Evolutionary conservation across 2,888 invertebrate genomes (phyloP).

Genomic region (Galeruca laticollis): DNA sequence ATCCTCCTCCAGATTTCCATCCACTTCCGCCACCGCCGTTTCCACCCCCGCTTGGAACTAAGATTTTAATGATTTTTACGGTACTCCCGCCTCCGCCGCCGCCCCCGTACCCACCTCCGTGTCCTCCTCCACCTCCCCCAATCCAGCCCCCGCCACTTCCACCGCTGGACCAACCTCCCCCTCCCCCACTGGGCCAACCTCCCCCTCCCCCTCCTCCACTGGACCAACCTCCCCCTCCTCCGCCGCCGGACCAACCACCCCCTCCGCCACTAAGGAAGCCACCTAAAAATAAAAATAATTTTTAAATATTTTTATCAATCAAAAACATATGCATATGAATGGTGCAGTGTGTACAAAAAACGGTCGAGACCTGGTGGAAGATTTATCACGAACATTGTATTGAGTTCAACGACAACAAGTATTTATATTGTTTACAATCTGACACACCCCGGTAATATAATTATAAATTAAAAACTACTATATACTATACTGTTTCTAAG

Average conservation of each 20-base stretch:
- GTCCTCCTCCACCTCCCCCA: slow-evolving; percentile 49
- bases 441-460: too few species aligned
- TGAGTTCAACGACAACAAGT: too few species aligned
- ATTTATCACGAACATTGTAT: too few species aligned
- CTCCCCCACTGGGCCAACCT: slow-evolving; percentile 45
- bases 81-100: slow-evolving; percentile 48
- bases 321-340: too few species aligned
- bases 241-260: slow-evolving; percentile 44
- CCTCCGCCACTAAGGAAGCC: slow-evolving; percentile 50
- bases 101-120: slow-evolving; percentile 39
- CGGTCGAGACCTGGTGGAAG: too few species aligned
- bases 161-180: slow-evolving; percentile 46
- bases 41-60: slow-evolving; percentile 55
- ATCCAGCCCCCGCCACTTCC: slow-evolving; percentile 50
- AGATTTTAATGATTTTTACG: slow-evolving; percentile 56
- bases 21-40: slow-evolving; percentile 46
- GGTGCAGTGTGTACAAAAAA: too few species aligned
- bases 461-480: too few species aligned
- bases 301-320: not conserved
- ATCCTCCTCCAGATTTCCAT: slow-evolving; percentile 13
- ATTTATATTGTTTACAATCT: too few species aligned
- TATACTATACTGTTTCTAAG: too few species aligned
- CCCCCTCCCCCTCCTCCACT: slow-evolving; percentile 49
- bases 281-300: slow-evolving; percentile 45
- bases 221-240: slow-evolving; percentile 52